These are phyloP conservation scores for Sepioteuthis lessoniana DNA, from an alignment of 2,888 invertebrate genomes.

Conservation along the genomic window DNA sequence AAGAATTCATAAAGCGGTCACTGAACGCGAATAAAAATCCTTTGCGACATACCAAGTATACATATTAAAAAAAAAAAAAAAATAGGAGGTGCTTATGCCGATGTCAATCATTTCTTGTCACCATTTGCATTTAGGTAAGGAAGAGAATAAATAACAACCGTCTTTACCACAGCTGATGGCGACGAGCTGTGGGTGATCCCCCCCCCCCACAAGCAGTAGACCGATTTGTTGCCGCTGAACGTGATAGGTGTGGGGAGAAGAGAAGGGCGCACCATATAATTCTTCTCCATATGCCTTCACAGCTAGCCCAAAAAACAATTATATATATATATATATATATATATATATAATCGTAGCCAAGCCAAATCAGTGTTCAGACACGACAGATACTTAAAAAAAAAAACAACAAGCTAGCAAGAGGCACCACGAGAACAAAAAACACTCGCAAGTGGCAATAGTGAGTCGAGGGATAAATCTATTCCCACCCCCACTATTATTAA, in stretches of 20 bases:
- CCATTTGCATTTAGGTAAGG: background rate
- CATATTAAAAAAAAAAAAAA: too few relatives aligned
- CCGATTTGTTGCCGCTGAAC: background rate
- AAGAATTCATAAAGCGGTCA: background rate
- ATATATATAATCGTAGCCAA: background rate
- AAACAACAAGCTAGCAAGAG: too few relatives aligned
- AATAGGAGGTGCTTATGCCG: background rate
- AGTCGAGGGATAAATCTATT: background rate
- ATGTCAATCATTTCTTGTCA: background rate
- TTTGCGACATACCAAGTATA: background rate
- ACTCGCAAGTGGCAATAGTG: background rate
- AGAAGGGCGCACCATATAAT: background rate
- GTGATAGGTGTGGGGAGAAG: background rate
- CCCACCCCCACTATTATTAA: background rate
- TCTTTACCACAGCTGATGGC: background rate
- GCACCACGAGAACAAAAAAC: background rate
- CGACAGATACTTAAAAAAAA: background rate
- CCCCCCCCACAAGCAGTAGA: background rate
- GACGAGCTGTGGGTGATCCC: conserved; percentile 1
- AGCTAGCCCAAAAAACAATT: background rate
- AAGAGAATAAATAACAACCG: background rate
- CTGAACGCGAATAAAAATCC: background rate
- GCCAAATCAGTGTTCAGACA: background rate
- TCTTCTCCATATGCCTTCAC: background rate
- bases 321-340: too few relatives aligned